phyloP scores from a whole-genome alignment of 2,888 invertebrate genomes.

The Mimumesa dahlbomi region DNA sequence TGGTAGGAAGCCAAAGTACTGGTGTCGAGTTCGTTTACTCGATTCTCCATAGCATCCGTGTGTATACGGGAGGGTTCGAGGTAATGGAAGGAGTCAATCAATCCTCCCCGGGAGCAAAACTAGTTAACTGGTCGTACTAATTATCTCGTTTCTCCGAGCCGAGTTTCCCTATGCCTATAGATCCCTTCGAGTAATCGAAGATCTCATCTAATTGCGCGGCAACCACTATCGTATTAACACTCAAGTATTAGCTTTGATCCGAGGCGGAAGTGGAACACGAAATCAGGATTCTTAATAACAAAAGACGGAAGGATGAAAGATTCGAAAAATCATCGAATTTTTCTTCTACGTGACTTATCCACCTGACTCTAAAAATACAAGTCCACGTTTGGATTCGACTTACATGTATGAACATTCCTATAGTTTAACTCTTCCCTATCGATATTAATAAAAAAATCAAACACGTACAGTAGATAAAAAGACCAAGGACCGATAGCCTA shows the following conservation, averaged over 20 bases:
- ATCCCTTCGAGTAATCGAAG: conserved; percentile 36
- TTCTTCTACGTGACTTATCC: too few species aligned
- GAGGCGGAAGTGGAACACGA: not conserved
- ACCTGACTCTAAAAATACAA: too few species aligned
- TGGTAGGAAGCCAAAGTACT: conserved; percentile 25
- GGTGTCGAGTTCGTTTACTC: conserved; percentile 50
- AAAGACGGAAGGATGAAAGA: too few species aligned
- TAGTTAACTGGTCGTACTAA: conserved; percentile 55
- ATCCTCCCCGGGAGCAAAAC: conserved; percentile 51
- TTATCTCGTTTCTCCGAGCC: conserved; percentile 51
- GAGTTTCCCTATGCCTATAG: conserved; percentile 28
- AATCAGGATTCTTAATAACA: too few species aligned
- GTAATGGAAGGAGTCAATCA: conserved; percentile 67
- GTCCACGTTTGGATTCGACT: too few species aligned
- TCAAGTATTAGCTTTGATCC: not conserved
- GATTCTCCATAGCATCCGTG: conserved; percentile 21
- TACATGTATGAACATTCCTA: too few species aligned
- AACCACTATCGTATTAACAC: not conserved
- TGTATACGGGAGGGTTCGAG: conserved; percentile 21
- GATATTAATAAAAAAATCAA: too few species aligned
- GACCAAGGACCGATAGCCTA: not conserved
- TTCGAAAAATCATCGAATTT: too few species aligned
- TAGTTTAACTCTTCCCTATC: too few species aligned
- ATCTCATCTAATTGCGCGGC: conserved; percentile 39
- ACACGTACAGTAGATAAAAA: not conserved